Evolutionary conservation across 2,113 vertebrate species (phyloP), one percentile per base, ranked within the genome.

Genomic region (Rattus norvegicus): DNA sequence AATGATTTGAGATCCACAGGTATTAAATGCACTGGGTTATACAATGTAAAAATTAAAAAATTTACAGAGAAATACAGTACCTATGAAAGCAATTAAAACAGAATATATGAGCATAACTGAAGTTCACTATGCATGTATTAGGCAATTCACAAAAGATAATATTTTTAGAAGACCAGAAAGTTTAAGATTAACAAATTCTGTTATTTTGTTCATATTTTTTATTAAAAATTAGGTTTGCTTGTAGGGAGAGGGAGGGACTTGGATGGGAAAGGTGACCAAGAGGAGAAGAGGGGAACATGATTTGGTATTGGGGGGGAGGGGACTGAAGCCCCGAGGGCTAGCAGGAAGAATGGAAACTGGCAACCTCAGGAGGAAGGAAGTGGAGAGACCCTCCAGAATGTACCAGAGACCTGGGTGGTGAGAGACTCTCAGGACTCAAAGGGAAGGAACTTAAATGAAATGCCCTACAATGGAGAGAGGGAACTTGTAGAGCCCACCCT

Each of bases 31-130:
- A 67, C 0, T 61, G 3, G 22, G 36, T 72, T 89, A 92, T 13
- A n/a, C 22, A 94, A 93, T 4, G 14, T 81, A 77, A 61, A 96
- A 96, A 84, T 39, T 11, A 36, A 87, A 88, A 52, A 13, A 70
- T 33, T 20, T 28, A 59, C 54, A 59, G 11, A 80, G 24, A 0
- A 73, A 84, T 69, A 59, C 73, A 54, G 22, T 17, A 47, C 36
- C 24, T 73, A 85, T 11, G 14, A 87, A 92, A 75, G 69, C 47
- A 91, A 70, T 75, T 80, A 76, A 24, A 92, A 67, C 19, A 20
- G 5, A 72, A n/a, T 1, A 54, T n/a, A 72, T 33, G 47, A 28
- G n/a, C 33, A 73, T 9, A 13, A 43, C 30, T 83, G 1, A 90
- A 70, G 12, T 70, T 59, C 56, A 89, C 47, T 89, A 80, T 10